Percentiles rank a stretch among this genome's conserved stretches.
phyloP scores from a whole-genome alignment of 2,888 invertebrate species.

The Buathra laborator region DNA sequence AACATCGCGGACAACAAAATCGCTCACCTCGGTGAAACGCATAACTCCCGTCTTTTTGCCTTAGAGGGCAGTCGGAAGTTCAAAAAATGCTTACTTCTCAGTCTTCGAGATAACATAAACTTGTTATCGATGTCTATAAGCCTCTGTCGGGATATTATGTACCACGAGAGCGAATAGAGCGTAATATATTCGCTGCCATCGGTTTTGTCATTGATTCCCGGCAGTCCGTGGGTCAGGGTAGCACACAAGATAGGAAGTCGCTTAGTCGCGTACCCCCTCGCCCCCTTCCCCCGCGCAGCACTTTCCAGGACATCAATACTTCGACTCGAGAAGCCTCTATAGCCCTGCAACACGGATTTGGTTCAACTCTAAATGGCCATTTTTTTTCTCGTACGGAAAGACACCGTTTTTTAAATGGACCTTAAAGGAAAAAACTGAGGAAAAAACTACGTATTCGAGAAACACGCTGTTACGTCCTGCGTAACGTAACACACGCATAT shows the following conservation, averaged over 20 bases:
- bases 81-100: not conserved
- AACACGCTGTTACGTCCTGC: too few species aligned
- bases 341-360: not conserved
- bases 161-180: not conserved
- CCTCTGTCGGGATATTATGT: not conserved
- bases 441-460: not conserved
- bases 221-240: slow-evolving; percentile 77
- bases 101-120: not conserved
- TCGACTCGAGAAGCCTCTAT: slow-evolving; percentile 57
- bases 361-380: not conserved
- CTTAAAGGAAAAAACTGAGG: not conserved
- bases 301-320: slow-evolving; percentile 81
- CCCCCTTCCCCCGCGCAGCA: slow-evolving; percentile 48
- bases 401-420: not conserved
- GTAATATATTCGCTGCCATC: slow-evolving; percentile 65
- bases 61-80: too few species aligned
- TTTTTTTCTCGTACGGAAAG: not conserved
- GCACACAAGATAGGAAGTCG: slow-evolving; percentile 80
- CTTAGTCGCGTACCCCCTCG: slow-evolving; percentile 57
- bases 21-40: too few species aligned
- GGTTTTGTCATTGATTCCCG: slow-evolving; percentile 82
- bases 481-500: too few species aligned
- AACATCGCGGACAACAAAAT: too few species aligned
- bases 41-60: too few species aligned
- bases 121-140: slow-evolving; percentile 3